phyloP scores from a whole-genome alignment of 2,888 invertebrate genomes.

The Amitus sp. region DNA sequence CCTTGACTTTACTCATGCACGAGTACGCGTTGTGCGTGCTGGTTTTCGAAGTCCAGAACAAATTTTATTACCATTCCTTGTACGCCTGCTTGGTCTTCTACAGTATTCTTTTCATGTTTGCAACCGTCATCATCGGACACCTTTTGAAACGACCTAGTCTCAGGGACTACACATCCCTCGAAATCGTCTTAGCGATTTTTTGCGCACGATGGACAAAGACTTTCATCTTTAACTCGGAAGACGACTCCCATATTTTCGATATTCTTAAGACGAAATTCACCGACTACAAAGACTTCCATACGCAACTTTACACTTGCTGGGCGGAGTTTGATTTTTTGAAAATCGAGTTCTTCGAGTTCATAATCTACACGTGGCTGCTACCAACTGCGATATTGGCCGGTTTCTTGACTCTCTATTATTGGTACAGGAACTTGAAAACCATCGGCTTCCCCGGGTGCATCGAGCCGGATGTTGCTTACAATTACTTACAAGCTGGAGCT shows the following conservation, averaged over 20 bases:
- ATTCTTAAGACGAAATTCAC: constrained; percentile 78
- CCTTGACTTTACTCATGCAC: constrained; percentile 52
- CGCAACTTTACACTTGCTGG: constrained; percentile 81
- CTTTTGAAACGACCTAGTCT: constrained; percentile 7
- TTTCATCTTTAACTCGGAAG: constrained; percentile 55
- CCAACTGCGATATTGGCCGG: constrained; percentile 69
- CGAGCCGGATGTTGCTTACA: constrained; percentile 74
- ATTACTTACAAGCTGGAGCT: constrained; percentile 76
- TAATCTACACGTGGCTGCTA: constrained; percentile 70
- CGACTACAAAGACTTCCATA: constrained; percentile 77
- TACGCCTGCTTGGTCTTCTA: constrained; percentile 67
- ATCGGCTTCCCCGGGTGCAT: constrained; percentile 62
- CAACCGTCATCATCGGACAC: constrained; percentile 29
- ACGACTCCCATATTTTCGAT: constrained; percentile 78
- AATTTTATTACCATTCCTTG: constrained; percentile 68
- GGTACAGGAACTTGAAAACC: constrained; percentile 57
- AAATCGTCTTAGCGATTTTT: constrained; percentile 49
- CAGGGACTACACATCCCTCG: constrained; percentile 37
- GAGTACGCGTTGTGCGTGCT: constrained; percentile 37
- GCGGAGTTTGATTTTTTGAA: constrained; percentile 80
- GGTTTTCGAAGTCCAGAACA: constrained; percentile 63
- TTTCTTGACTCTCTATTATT: constrained; percentile 62
- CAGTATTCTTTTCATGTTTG: constrained; percentile 42
- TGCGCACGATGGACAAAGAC: constrained; percentile 48
- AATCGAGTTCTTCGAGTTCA: constrained; percentile 67